Conservation (phyloP, 92 coral and sea anemone species). For the Porites lobata region DNA sequence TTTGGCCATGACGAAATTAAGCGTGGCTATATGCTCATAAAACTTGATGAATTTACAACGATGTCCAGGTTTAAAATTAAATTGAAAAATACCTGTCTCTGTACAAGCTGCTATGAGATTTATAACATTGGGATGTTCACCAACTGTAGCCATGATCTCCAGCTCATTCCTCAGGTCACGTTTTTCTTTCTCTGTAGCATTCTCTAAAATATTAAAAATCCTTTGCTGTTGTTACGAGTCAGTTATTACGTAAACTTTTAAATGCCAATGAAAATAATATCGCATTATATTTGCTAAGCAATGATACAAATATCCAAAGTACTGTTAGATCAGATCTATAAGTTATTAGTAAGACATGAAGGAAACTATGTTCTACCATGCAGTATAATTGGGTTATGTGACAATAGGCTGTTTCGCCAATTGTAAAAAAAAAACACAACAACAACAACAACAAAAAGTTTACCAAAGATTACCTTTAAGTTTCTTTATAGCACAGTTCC, state of each 20-base stretch:
- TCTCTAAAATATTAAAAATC: not conserved
- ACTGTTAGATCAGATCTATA: no score
- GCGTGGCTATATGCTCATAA: no score
- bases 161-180: slow-evolving; percentile 15
- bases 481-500: slow-evolving; percentile 1
- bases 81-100: not conserved
- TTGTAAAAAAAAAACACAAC: not conserved
- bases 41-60: no score
- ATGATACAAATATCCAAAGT: no score
- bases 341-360: no score
- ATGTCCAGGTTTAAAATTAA: no score
- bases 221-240: no score
- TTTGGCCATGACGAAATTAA: no score
- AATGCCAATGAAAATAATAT: no score
- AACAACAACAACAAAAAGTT: not conserved
- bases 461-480: slow-evolving; percentile 4
- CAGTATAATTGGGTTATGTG: not conserved
- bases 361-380: no score
- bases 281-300: not conserved
- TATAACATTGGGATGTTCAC: not conserved
- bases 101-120: not conserved
- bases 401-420: no score
- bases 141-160: slow-evolving; percentile 13
- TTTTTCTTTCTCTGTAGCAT: slow-evolving; percentile 15
- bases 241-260: not conserved